A percentile compares a stretch with the other conserved stretches of the same genome.
These are phyloP conservation scores for Herminia tarsipennalis DNA, from an alignment of 2,888 invertebrate species.

Conservation along the genomic window DNA sequence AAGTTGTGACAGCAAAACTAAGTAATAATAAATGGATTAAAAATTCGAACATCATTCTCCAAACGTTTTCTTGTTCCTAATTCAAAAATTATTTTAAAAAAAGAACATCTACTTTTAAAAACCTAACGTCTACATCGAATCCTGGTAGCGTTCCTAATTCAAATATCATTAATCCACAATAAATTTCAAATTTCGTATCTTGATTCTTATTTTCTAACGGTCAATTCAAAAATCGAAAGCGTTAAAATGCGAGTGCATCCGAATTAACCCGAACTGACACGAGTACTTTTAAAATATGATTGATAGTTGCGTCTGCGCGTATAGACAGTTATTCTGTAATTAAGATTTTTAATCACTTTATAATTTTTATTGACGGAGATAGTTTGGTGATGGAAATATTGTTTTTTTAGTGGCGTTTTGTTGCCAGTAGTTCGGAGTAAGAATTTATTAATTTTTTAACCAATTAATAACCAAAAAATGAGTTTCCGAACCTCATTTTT, in stretches of 20 bases:
- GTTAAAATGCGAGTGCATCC: conserved; percentile 6
- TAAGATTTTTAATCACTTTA: conserved; percentile 28
- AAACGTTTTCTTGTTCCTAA: no score
- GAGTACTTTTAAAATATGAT: conserved; percentile 19
- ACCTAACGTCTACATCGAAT: no score
- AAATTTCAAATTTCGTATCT: neutral
- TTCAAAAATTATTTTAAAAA: no score
- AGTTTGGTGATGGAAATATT: conserved; percentile 10
- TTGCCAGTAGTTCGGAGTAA: no score
- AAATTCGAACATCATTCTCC: no score
- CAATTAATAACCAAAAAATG: no score
- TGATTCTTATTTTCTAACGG: conserved; percentile 1
- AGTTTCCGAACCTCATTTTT: no score
- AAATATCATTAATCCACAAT: conserved; percentile 7
- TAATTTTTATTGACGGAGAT: conserved; percentile 31
- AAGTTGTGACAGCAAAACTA: no score
- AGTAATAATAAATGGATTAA: no score
- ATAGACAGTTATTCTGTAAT: conserved; percentile 28
- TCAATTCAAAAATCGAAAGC: conserved; percentile 15
- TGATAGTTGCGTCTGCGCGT: conserved; percentile 16
- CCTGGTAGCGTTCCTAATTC: conserved; percentile 1
- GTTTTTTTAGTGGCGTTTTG: no score
- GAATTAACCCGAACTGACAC: conserved; percentile 13
- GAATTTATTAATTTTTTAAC: no score
- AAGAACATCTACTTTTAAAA: no score